Conservation (phyloP, 2,797 vertebrate genomes). For the Hipposideros larvatus region DNA sequence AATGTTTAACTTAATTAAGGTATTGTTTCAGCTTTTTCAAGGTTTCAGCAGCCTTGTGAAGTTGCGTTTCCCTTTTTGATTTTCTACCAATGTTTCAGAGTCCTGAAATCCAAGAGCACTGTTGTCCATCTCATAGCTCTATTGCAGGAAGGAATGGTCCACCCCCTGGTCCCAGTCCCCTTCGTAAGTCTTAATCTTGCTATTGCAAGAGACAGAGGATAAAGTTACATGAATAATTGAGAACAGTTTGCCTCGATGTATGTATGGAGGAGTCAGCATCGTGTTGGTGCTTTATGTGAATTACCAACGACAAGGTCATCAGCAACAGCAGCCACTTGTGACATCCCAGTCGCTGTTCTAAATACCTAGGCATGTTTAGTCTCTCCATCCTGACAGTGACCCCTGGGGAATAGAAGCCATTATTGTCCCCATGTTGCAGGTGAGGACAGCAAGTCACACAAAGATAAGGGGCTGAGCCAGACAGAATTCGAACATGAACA, state of each 20-base stretch:
- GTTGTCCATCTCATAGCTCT: not conserved
- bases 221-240: not conserved
- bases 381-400: not conserved
- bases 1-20: not conserved
- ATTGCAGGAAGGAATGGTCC: not conserved
- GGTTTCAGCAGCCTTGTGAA: not conserved
- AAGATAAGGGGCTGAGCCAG: not conserved
- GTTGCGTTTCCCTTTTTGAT: not conserved
- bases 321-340: not conserved
- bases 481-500: not conserved
- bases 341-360: not conserved
- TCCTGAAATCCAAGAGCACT: not conserved
- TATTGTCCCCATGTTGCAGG: not conserved
- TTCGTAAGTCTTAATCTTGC: not conserved
- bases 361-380: not conserved
- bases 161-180: not conserved
- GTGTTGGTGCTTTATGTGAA: not conserved
- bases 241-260: not conserved
- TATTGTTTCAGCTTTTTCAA: not conserved
- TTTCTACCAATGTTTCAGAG: not conserved
- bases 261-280: not conserved
- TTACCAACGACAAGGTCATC: not conserved
- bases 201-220: constrained; percentile 13
- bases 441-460: not conserved
- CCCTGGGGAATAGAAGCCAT: not conserved